phyloP scores from a whole-genome alignment of 2,113 vertebrate genomes.

The Xiphias gladius region DNA sequence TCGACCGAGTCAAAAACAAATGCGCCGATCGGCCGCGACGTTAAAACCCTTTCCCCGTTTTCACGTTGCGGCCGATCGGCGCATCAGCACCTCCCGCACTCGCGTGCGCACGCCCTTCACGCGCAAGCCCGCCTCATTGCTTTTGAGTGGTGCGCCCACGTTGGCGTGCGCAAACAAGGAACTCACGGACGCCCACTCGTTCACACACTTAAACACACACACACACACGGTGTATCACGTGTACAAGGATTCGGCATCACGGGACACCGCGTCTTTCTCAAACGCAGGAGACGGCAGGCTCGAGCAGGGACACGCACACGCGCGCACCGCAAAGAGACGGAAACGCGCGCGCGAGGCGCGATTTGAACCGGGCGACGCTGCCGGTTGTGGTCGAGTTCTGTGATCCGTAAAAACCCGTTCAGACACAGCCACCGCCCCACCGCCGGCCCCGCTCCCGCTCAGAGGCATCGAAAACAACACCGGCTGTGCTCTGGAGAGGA shows the following conservation, averaged over 20 bases:
- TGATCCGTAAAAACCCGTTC: constrained; percentile 38
- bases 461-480: not conserved
- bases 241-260: not conserved
- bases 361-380: too few species aligned
- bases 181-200: not conserved
- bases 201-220: not conserved
- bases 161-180: not conserved
- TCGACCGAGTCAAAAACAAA: too few species aligned
- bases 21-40: too few species aligned
- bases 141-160: not conserved
- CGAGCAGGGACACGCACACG: not conserved
- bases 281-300: not conserved
- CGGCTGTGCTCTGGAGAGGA: constrained; percentile 22
- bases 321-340: too few species aligned
- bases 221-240: not conserved
- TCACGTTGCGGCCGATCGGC: not conserved
- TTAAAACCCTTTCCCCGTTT: too few species aligned
- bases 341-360: too few species aligned
- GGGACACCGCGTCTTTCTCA: not conserved
- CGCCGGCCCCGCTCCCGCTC: not conserved
- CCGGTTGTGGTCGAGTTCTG: constrained; percentile 26
- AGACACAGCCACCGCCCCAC: constrained; percentile 9
- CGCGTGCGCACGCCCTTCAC: too few species aligned
- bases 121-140: constrained; percentile 25
- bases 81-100: not conserved